Base-by-base conservation (phyloP, 2,888 invertebrate species). In the Parasteatoda lunata region DNA sequence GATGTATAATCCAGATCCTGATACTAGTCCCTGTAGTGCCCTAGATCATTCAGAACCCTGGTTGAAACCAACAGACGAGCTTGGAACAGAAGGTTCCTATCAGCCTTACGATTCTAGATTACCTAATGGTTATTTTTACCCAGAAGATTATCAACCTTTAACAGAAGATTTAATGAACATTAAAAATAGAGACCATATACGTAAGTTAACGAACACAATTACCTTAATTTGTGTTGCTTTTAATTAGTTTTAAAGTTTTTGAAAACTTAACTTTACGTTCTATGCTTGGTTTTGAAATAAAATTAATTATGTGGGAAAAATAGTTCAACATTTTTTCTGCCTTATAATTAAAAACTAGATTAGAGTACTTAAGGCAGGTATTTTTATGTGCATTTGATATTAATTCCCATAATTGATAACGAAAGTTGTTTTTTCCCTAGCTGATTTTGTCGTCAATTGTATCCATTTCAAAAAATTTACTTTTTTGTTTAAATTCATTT, bases 1-100 rank as follows among this genome's bases (percentile, higher is more conserved):
- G 87, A 82, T 82, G 82, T 82, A 81, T 49, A 82, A 82, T 69
- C 82, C 87, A 49, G 87, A 87, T 6, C 77, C 72, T 47, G 82
- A 87, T 47, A 82, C 82, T 15, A 84, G 88, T 72, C 88, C 84
- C 3, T 79, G 88, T 71, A 88, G 88, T 84, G 84, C 84, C 49
- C 68, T 84, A 54, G 88, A 84, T 52, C 88, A 84, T 70, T 80
- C 84, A 5, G 84, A 88, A 49, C 84, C 88, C 70, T 87, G 89
- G 88, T 59, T 83, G 15, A 89, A 87, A 13, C 76, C 80, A 49
- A 77, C 73, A 66, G 88, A 88, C 65, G 84, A 88, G 30, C 81
- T 76, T 77, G 87, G 68, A 64, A 88, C 80, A 97, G 97, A 92
- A 97, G 97, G 65, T 93, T 97, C 91, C 97, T 97, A 97, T 49